These are phyloP conservation scores for Trissolcus basalis DNA, from an alignment of 1,140 invertebrate genomes.

Conservation along the genomic window DNA sequence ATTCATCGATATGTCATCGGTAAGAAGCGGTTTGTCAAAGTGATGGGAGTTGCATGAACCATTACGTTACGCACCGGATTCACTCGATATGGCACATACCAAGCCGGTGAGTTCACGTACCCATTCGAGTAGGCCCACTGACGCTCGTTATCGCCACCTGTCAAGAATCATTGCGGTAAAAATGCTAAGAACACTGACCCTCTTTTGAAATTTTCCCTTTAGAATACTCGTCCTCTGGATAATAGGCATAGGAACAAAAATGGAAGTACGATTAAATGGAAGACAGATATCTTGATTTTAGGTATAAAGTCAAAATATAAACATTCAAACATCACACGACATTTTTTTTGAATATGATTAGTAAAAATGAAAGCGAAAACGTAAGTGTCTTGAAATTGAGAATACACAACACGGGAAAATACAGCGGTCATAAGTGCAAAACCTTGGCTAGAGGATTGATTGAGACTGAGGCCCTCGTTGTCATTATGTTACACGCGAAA, in stretches of 20 bases:
- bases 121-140: slow-evolving; percentile 74
- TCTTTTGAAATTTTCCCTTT: slow-evolving; percentile 19
- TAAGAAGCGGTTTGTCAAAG: slow-evolving; percentile 76
- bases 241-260: slow-evolving; percentile 30
- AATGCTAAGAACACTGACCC: slow-evolving; percentile 44
- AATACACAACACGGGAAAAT: too few species aligned
- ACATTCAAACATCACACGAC: too few species aligned
- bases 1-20: slow-evolving; percentile 70
- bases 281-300: too few species aligned
- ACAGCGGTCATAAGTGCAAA: too few species aligned
- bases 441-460: too few species aligned
- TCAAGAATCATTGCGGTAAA: slow-evolving; percentile 69
- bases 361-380: too few species aligned
- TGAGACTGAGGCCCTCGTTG: too few species aligned
- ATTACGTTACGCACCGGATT: slow-evolving; percentile 76
- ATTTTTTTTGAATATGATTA: too few species aligned
- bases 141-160: slow-evolving; percentile 75
- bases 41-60: slow-evolving; percentile 76
- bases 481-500: too few species aligned
- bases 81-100: slow-evolving; percentile 75
- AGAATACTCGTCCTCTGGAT: slow-evolving; percentile 35
- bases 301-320: too few species aligned
- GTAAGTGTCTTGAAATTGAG: too few species aligned
- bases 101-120: slow-evolving; percentile 75
- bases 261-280: too few species aligned